Evolutionary conservation across 2,888 invertebrate species (phyloP), one percentile per base, ranked within the genome.

Genomic region (Drosophila paramelanica): DNA sequence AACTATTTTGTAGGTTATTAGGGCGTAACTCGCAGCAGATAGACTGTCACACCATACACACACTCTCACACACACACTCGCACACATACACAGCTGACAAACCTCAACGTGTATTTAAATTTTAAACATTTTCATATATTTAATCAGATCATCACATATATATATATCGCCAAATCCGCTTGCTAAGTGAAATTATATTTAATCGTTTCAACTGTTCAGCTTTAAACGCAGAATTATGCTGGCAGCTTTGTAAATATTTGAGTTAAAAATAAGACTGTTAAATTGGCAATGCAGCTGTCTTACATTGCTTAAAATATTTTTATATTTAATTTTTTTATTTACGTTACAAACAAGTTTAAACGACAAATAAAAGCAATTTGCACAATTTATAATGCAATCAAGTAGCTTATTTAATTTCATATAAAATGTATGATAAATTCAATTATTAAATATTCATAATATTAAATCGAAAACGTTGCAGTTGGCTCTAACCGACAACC

Each of bases 1-100:
- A 87, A 87, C 83, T 83, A 80, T 86, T 82, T 82, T 86, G 81
- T 82, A 82, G 81, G 81, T 82, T 82, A 82, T 86, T 88, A 88
- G 88, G 83, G 83, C 83, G 83, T 82, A 85, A 88, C 80, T 68
- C 68, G 62, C 66, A 74, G 65, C 67, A 67, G 58, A 69, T 66
- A 71, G 45, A 56, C 65, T 46, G 60, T 61, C 58, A 64, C 79
- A 57, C 46, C 41, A 41, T 65, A 66, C 47, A 67, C 65, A 62
- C 60, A 65, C 66, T 53, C 59, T 70, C 31, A 20, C 43, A 58
- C 43, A 60, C 55, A 46, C 64, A 38, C 23, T 47, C 47, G 45
- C 25, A 59, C 51, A 41, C 47, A 17, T 36, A 55, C 64, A 51
- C 55, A 67, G 36, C 65, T 64, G 49, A 39, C 41, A 69, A 57